phyloP scores from a whole-genome alignment of 2,888 invertebrate genomes.

The Sarcophaga rosellei region DNA sequence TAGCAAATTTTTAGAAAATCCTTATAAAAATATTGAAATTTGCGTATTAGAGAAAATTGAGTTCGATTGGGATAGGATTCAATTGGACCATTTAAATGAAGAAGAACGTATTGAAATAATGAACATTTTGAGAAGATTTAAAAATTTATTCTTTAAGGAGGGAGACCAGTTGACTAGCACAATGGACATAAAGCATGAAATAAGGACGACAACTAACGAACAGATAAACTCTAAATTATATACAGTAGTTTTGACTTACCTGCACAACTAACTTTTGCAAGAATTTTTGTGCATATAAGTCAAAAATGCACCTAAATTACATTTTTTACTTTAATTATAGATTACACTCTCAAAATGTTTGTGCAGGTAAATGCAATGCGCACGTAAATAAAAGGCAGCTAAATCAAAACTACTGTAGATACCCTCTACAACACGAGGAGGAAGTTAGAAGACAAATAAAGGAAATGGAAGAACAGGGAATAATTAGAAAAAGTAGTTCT shows the following conservation, averaged over 20 bases:
- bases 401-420: too few species aligned
- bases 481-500: constrained; percentile 33
- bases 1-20: constrained; percentile 32
- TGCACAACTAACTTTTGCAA: too few species aligned
- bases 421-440: constrained; percentile 43
- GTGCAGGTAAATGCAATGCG: too few species aligned
- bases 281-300: too few species aligned
- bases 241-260: too few species aligned
- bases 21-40: constrained; percentile 27
- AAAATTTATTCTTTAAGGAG: constrained; percentile 40
- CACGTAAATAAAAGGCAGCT: too few species aligned
- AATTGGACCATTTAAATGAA: constrained; percentile 34
- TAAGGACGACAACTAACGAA: constrained; percentile 36
- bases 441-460: constrained; percentile 44
- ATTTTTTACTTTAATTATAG: too few species aligned
- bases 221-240: constrained; percentile 55
- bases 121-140: constrained; percentile 30
- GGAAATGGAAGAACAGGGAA: constrained; percentile 48
- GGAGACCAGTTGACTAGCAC: constrained; percentile 14
- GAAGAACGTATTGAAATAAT: constrained; percentile 27
- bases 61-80: constrained; percentile 15
- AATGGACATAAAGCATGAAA: constrained; percentile 29
- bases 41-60: constrained; percentile 7
- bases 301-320: too few species aligned
- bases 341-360: too few species aligned